Evolutionary conservation across 2,797 vertebrate species (phyloP).

Genomic region (Lemur catta): DNA sequence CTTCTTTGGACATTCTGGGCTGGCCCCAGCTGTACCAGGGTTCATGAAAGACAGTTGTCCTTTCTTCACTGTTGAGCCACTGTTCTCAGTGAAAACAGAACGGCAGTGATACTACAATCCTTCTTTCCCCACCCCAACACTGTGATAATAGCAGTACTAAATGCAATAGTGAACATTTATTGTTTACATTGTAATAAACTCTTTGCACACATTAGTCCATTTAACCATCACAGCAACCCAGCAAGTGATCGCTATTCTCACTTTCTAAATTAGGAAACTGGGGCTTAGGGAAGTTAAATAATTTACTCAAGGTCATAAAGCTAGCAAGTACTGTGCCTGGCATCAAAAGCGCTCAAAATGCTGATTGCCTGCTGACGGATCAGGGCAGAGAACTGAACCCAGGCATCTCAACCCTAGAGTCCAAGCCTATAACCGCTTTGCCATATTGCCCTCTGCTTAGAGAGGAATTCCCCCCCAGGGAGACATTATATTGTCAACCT

Average conservation of each 20-base stretch:
- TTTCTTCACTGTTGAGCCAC: neutral
- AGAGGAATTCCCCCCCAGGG: neutral
- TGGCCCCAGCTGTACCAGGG: neutral
- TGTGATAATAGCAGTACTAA: neutral
- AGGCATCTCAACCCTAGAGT: neutral
- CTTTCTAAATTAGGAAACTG: neutral
- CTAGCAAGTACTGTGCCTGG: neutral
- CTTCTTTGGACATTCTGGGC: neutral
- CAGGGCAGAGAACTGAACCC: neutral
- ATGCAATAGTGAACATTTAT: neutral
- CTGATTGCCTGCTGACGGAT: fast-evolving
- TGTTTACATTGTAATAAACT: neutral
- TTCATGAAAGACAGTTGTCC: neutral
- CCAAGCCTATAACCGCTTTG: neutral
- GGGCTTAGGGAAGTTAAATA: neutral
- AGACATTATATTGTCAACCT: neutral
- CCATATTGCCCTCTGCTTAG: neutral
- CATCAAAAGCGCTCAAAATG: neutral
- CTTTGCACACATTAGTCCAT: neutral
- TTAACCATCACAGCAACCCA: neutral
- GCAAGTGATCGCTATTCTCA: neutral
- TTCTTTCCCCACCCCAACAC: neutral
- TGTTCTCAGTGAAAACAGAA: neutral
- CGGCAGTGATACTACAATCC: neutral
- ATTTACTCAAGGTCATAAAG: neutral